Evolutionary conservation across 2,888 invertebrate species (phyloP).

Genomic region (Papilio demoleus): DNA sequence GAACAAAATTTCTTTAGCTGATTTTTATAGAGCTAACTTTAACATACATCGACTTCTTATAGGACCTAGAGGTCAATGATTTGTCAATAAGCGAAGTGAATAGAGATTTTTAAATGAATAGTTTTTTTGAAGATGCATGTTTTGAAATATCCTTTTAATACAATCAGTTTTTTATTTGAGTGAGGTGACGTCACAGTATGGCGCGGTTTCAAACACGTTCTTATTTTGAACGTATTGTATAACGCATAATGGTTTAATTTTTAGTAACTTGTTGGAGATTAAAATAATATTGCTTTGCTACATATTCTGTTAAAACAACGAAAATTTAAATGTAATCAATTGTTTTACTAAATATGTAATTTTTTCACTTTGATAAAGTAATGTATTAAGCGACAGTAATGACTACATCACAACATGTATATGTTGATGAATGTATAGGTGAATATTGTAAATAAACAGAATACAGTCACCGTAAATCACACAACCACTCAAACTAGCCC

Average conservation of each 20-base stretch:
- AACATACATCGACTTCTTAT: too few species aligned
- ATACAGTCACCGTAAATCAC: slow-evolving; percentile 24
- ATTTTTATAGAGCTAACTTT: too few species aligned
- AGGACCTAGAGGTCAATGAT: too few species aligned
- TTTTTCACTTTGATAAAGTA: not conserved
- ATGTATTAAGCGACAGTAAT: not conserved
- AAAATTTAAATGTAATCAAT: too few species aligned
- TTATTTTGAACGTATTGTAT: not conserved
- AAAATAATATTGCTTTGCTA: not conserved
- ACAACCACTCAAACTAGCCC: slow-evolving; percentile 17
- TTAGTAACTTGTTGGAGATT: not conserved
- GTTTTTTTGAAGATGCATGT: not conserved
- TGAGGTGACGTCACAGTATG: not conserved
- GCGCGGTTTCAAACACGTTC: not conserved
- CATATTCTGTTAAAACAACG: not conserved
- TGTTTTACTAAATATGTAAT: not conserved
- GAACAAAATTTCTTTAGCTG: too few species aligned
- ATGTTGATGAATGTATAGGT: too few species aligned
- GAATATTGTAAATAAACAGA: slow-evolving; percentile 32
- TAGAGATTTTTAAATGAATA: too few species aligned
- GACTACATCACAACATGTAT: not conserved
- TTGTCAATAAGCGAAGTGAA: too few species aligned
- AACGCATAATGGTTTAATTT: not conserved
- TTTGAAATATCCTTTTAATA: not conserved
- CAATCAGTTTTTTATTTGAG: not conserved